phyloP scores from a whole-genome alignment of 2,113 vertebrate species.

The Microcebus tavaratra region DNA sequence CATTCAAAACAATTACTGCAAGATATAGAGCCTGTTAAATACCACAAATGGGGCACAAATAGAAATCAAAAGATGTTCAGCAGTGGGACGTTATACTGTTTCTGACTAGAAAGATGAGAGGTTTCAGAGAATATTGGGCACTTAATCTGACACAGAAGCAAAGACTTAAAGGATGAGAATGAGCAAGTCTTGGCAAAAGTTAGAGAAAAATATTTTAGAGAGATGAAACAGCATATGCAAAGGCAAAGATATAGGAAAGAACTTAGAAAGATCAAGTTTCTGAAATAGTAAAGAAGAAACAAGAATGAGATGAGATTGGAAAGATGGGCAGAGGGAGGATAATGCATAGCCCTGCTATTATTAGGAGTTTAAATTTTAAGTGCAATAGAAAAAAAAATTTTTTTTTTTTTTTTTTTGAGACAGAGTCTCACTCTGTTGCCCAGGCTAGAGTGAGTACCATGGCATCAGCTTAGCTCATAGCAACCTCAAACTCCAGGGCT shows the following conservation, averaged over 20 bases:
- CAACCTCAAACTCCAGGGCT: no score
- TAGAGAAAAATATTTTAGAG: background rate
- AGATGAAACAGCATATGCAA: background rate
- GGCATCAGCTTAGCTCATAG: no score
- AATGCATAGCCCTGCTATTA: background rate
- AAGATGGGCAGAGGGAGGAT: background rate
- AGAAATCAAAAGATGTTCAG: background rate
- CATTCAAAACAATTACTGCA: background rate
- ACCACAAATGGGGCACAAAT: background rate
- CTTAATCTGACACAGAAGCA: background rate
- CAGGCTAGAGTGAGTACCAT: no score
- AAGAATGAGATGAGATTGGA: background rate
- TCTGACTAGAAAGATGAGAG: background rate
- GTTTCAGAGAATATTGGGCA: background rate
- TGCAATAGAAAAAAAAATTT: background rate
- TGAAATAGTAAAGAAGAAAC: slow-evolving; percentile 16
- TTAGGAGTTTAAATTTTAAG: background rate
- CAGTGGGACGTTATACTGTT: background rate
- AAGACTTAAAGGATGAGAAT: background rate
- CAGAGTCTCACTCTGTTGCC: no score
- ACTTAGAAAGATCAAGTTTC: background rate
- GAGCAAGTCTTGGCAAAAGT: background rate
- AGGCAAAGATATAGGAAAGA: background rate
- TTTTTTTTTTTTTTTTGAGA: no score
- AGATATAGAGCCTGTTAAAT: background rate